Conservation (phyloP, 2,797 vertebrate species). For the Phalanger gymnotis region DNA sequence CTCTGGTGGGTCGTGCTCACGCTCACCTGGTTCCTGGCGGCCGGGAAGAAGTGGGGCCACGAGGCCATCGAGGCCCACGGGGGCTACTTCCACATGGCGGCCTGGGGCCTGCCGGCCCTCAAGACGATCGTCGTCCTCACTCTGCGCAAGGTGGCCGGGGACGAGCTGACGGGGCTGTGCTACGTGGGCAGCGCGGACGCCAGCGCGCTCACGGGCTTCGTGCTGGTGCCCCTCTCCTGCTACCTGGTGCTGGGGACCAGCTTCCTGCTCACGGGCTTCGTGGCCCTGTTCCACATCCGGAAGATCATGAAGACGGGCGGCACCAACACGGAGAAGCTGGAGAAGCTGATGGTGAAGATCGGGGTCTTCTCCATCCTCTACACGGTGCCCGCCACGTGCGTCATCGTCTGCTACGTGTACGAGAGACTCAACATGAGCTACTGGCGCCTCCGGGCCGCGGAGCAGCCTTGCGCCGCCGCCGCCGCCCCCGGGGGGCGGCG, state of each 20-base stretch:
- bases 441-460: slow-evolving; percentile 92
- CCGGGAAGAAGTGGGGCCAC: slow-evolving; percentile 98
- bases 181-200: slow-evolving; percentile 96
- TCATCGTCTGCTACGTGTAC: slow-evolving; percentile 98
- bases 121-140: slow-evolving; percentile 98
- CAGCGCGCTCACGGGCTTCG: slow-evolving; percentile 93
- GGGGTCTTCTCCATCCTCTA: slow-evolving; percentile 99
- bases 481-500: slow-evolving; percentile 85
- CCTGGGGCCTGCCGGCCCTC: slow-evolving; percentile 97
- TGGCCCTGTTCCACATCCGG: slow-evolving; percentile 98
- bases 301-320: slow-evolving; percentile 98
- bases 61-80: slow-evolving; percentile 98
- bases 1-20: slow-evolving; percentile 99
- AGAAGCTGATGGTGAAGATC: slow-evolving; percentile 99
- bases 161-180: slow-evolving; percentile 97
- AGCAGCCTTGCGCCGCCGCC: slow-evolving; percentile 87
- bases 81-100: slow-evolving; percentile 98
- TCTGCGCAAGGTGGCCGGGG: slow-evolving; percentile 96
- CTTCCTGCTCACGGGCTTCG: slow-evolving; percentile 97
- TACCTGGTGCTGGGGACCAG: slow-evolving; percentile 96
- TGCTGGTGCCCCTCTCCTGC: slow-evolving; percentile 96
- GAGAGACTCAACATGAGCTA: slow-evolving; percentile 97
- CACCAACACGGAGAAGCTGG: slow-evolving; percentile 98
- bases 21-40: slow-evolving; percentile 98
- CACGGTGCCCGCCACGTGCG: slow-evolving; percentile 97